A percentile compares a stretch with the other conserved stretches of the same genome.
Conservation (phyloP, 2,797 vertebrate genomes). For the Agapornis canus region DNA sequence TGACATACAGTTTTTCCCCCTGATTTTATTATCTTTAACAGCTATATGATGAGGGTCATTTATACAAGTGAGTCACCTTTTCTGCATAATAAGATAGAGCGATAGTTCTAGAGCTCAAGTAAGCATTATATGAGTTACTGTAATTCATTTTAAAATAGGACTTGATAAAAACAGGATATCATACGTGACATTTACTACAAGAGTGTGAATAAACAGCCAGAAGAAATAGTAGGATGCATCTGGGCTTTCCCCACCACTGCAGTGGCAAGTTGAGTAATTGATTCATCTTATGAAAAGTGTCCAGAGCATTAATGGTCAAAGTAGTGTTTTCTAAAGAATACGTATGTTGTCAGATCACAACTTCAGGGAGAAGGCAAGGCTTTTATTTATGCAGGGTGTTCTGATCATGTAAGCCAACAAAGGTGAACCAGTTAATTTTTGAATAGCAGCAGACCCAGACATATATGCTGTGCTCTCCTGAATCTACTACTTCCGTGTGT, state of each 20-base stretch:
- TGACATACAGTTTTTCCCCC: neutral
- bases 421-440: neutral
- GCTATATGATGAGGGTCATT: slow-evolving; percentile 1
- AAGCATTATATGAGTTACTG: neutral
- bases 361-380: neutral
- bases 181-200: neutral
- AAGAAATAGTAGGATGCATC: neutral
- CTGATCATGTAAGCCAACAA: neutral
- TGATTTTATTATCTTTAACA: neutral
- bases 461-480: neutral
- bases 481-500: neutral
- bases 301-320: neutral
- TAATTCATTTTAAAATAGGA: neutral
- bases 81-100: slow-evolving; percentile 14
- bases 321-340: neutral
- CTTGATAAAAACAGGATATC: slow-evolving; percentile 21
- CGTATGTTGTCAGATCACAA: neutral
- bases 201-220: slow-evolving; percentile 11
- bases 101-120: neutral
- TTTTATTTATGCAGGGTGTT: neutral
- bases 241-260: neutral
- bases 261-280: neutral
- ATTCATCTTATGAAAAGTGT: neutral
- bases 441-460: neutral
- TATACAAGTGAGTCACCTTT: slow-evolving; percentile 3